These are phyloP conservation scores for Prorops nasuta DNA, from an alignment of 1,140 invertebrate species.

Conservation along the genomic window DNA sequence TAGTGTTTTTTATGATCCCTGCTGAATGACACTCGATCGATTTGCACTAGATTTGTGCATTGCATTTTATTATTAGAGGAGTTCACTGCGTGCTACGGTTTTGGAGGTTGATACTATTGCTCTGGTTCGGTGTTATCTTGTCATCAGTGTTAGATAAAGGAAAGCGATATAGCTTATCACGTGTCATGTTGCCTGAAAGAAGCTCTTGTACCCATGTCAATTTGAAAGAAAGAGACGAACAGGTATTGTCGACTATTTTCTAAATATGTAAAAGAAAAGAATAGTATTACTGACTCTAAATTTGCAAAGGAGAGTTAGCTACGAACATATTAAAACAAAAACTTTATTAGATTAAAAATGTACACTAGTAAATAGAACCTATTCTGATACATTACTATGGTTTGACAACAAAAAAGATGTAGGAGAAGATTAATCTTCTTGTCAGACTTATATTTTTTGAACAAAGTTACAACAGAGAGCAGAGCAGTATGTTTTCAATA, in stretches of 20 bases:
- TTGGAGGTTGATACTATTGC: no score
- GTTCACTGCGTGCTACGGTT: no score
- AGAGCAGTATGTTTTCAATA: constrained; percentile 43
- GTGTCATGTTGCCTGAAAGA: constrained; percentile 19
- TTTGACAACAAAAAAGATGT: constrained; percentile 32
- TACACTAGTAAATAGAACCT: constrained; percentile 45
- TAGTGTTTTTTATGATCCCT: no score
- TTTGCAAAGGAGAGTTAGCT: constrained; percentile 34
- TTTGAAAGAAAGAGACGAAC: constrained; percentile 25
- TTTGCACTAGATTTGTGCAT: no score
- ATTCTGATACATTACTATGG: constrained; percentile 50
- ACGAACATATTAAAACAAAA: constrained; percentile 43
- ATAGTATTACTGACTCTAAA: constrained; percentile 47
- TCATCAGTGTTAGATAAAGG: no score
- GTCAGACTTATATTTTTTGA: constrained; percentile 52
- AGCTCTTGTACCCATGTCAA: constrained; percentile 25
- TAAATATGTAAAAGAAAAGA: constrained; percentile 41
- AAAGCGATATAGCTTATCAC: background rate
- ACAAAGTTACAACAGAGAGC: constrained; percentile 30
- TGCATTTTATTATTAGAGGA: no score
- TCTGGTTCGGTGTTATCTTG: no score
- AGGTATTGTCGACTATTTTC: constrained; percentile 50
- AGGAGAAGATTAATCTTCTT: constrained; percentile 38
- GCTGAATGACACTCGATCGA: no score
- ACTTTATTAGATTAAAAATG: constrained; percentile 49